These are phyloP conservation scores for Danio choprae DNA, from an alignment of 2,797 vertebrate species.

Conservation along the genomic window DNA sequence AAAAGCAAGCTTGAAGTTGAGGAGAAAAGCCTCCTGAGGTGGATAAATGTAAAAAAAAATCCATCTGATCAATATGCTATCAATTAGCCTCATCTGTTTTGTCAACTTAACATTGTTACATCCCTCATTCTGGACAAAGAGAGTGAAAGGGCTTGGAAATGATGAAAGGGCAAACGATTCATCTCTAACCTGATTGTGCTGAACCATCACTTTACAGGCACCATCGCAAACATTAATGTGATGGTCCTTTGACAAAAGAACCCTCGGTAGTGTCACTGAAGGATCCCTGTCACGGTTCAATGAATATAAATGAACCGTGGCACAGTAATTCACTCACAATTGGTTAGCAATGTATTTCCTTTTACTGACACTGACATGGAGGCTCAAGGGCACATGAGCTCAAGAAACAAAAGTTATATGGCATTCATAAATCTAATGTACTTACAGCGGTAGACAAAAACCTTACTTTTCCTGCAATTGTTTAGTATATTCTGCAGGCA, in stretches of 20 bases:
- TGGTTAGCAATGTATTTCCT: conserved; percentile 16
- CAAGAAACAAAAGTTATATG: conserved; percentile 3
- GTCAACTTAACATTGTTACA: conserved; percentile 37
- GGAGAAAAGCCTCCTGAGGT: conserved; percentile 22
- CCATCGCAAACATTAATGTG: conserved; percentile 16
- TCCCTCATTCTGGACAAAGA: conserved; percentile 16
- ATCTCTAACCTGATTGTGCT: conserved; percentile 13
- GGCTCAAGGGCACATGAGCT: conserved; percentile 1
- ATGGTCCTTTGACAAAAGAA: conserved; percentile 24
- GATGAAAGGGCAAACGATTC: conserved; percentile 15
- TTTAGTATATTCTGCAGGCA: not conserved
- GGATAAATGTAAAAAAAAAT: conserved; percentile 13
- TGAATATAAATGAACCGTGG: conserved; percentile 38
- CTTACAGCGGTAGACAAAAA: not conserved
- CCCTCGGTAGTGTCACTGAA: conserved; percentile 8
- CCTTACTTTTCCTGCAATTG: not conserved
- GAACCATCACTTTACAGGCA: conserved; percentile 16
- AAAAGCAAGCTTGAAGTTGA: not conserved
- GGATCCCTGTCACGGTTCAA: conserved; percentile 7
- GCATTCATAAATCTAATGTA: not conserved
- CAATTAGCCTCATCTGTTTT: conserved; percentile 32
- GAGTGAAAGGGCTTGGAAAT: not conserved
- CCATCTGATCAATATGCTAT: conserved; percentile 44
- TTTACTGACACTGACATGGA: not conserved
- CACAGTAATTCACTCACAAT: conserved; percentile 23